These are phyloP conservation scores for Oedothorax gibbosus DNA, from an alignment of 1,140 invertebrate species.

Conservation along the genomic window DNA sequence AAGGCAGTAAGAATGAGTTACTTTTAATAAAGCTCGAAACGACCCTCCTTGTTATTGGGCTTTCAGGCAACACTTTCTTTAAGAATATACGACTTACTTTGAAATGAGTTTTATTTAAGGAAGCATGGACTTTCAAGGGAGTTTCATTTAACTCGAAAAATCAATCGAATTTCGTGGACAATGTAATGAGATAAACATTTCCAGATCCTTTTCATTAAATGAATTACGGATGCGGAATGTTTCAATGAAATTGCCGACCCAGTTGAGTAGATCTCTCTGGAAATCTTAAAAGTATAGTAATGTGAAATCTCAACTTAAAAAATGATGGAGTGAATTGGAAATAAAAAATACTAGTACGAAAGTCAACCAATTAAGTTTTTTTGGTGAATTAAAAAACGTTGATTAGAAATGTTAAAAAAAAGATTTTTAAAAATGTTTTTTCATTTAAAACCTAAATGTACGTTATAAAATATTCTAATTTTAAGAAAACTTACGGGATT, in stretches of 20 bases:
- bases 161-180: conserved; percentile 7
- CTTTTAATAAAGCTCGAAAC: conserved; percentile 31
- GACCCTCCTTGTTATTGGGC: conserved; percentile 28
- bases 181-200: conserved; percentile 29
- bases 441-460: too few species aligned
- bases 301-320: too few species aligned
- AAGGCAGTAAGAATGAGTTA: conserved; percentile 35
- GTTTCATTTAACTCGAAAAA: conserved; percentile 32
- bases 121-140: conserved; percentile 11
- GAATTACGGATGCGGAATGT: conserved; percentile 6
- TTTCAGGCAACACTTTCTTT: conserved; percentile 22
- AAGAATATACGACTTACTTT: conserved; percentile 28
- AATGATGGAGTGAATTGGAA: too few species aligned
- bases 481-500: too few species aligned
- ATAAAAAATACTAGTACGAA: too few species aligned
- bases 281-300: too few species aligned
- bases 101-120: conserved; percentile 36
- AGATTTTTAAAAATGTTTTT: too few species aligned
- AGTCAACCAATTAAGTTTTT: too few species aligned
- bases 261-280: background rate
- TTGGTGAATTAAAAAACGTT: too few species aligned
- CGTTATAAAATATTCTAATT: too few species aligned
- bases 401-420: too few species aligned
- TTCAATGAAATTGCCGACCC: conserved; percentile 20
- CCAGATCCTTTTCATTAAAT: conserved; percentile 34